Conservation (phyloP, 2,113 vertebrate species). For the Catharus fuscescens region DNA sequence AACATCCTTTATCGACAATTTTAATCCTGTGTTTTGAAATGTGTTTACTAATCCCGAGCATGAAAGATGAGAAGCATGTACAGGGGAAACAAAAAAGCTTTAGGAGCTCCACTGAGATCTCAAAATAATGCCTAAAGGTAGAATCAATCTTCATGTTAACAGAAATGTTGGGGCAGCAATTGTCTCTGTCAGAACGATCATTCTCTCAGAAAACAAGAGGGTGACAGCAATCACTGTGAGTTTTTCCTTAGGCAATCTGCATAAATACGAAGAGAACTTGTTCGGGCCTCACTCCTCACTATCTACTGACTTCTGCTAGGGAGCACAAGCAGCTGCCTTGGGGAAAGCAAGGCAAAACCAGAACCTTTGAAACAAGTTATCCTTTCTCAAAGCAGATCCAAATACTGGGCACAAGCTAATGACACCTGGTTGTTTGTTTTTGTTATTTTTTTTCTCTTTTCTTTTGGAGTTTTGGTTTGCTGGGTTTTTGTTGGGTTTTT, state of each 20-base stretch:
- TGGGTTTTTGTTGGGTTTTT: too few relatives aligned
- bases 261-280: background rate
- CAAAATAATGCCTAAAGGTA: background rate
- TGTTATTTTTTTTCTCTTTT: too few relatives aligned
- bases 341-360: background rate
- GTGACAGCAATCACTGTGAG: background rate
- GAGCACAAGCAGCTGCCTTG: background rate
- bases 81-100: background rate
- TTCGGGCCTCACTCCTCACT: background rate
- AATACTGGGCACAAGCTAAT: background rate
- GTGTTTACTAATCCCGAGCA: background rate
- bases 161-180: background rate
- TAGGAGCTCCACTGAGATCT: background rate
- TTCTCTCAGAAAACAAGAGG: background rate
- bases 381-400: background rate
- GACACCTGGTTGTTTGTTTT: too few relatives aligned
- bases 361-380: background rate
- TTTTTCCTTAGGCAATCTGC: background rate
- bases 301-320: background rate
- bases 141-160: background rate
- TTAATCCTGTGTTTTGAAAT: background rate
- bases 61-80: background rate
- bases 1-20: background rate
- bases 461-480: too few relatives aligned
- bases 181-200: background rate